Evolutionary conservation across 1,140 invertebrate species (phyloP).

Genomic region (Cecropterus lyciades): DNA sequence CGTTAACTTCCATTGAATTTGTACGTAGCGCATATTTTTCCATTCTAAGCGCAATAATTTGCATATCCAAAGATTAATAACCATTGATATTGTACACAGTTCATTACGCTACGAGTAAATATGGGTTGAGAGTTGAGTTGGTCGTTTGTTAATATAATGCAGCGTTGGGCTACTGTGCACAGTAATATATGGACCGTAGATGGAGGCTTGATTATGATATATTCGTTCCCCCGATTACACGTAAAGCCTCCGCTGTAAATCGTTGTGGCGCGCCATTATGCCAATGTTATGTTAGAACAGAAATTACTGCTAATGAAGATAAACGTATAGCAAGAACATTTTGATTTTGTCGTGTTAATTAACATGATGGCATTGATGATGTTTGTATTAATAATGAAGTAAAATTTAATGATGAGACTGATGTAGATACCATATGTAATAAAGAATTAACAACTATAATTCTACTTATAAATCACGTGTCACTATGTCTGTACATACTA

Average conservation of each 20-base stretch:
- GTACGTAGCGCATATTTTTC: constrained; percentile 18
- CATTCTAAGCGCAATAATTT: constrained; percentile 21
- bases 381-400: too few relatives aligned
- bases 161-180: constrained; percentile 28
- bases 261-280: constrained; percentile 41
- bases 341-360: too few relatives aligned
- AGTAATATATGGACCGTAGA: constrained; percentile 53
- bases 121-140: constrained; percentile 20
- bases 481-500: too few relatives aligned
- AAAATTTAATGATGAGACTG: too few relatives aligned
- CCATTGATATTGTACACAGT: constrained; percentile 25
- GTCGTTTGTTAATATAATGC: constrained; percentile 42
- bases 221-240: constrained; percentile 43
- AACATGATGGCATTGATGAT: too few relatives aligned
- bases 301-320: constrained; percentile 29
- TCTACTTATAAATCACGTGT: too few relatives aligned
- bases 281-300: constrained; percentile 44
- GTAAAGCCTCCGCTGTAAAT: constrained; percentile 39
- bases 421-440: too few relatives aligned
- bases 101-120: constrained; percentile 25
- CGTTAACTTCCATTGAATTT: constrained; percentile 25
- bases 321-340: not conserved
- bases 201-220: constrained; percentile 55
- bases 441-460: too few relatives aligned
- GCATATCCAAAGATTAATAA: constrained; percentile 33